A percentile compares a stretch with the other conserved stretches of the same genome.
These are phyloP conservation scores for Philereme transversata DNA, from an alignment of 2,888 invertebrate species.

Conservation along the genomic window DNA sequence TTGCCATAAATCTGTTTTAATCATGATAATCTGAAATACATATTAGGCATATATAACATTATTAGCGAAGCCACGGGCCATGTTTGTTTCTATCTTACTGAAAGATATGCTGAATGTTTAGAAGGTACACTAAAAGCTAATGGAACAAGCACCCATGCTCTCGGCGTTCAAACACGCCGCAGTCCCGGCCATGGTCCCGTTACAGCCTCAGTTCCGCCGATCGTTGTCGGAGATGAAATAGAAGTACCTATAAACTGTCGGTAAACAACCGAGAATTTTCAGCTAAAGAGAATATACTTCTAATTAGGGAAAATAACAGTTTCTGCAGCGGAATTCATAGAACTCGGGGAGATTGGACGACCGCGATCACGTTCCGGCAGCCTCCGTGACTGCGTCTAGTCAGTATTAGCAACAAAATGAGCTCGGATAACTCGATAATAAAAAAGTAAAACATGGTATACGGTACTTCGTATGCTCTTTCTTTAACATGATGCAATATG, in stretches of 20 bases:
- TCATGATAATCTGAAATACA: no score
- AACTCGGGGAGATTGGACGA: constrained; percentile 50
- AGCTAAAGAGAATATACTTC: constrained; percentile 30
- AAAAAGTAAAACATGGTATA: constrained; percentile 17
- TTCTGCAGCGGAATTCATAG: constrained; percentile 40
- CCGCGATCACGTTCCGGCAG: constrained; percentile 57
- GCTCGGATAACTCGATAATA: constrained; percentile 17
- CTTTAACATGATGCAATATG: no score
- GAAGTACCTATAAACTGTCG: constrained; percentile 23
- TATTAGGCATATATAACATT: no score
- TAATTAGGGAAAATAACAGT: constrained; percentile 48
- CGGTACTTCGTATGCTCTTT: constrained; percentile 12
- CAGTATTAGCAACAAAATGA: constrained; percentile 24
- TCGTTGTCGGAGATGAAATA: constrained; percentile 37
- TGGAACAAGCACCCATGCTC: constrained; percentile 28
- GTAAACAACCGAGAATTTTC: constrained; percentile 32
- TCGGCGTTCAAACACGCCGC: constrained; percentile 43
- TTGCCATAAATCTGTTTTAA: no score
- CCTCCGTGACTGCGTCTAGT: constrained; percentile 49
- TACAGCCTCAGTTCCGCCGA: constrained; percentile 45
- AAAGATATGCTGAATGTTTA: neutral
- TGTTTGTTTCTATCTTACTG: neutral
- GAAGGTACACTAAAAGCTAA: neutral
- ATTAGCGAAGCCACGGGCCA: no score
- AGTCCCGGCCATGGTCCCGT: constrained; percentile 51